These are phyloP conservation scores for Phylloscopus trochilus DNA, from an alignment of 2,113 vertebrate genomes.

Conservation along the genomic window DNA sequence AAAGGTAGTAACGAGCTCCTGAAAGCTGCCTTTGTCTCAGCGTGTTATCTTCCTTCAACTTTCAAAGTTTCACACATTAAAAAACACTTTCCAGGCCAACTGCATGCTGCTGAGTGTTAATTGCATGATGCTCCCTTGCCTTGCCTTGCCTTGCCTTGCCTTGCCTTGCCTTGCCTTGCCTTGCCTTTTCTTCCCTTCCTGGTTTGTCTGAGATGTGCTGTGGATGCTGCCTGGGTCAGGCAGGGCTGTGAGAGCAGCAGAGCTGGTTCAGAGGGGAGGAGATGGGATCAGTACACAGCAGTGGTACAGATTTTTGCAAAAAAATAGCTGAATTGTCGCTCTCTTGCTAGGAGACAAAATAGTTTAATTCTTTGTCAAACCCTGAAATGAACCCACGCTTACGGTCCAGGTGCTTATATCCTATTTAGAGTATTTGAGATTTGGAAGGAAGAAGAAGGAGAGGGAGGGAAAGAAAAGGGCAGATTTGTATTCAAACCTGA, in stretches of 20 bases:
- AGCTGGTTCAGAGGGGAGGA: not conserved
- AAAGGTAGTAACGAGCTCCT: not conserved
- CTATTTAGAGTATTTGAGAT: not conserved
- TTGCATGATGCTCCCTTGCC: not conserved
- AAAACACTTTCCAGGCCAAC: not conserved
- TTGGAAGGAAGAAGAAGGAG: not conserved
- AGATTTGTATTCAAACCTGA: not conserved
- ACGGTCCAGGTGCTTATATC: fast-evolving
- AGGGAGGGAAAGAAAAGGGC: not conserved
- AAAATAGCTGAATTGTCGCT: not conserved
- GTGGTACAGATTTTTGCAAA: not conserved
- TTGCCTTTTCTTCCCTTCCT: not conserved
- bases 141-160: not conserved
- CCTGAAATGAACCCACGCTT: not conserved
- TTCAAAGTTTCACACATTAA: not conserved
- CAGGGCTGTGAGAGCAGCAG: not conserved
- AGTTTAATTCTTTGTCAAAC: not conserved
- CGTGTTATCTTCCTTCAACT: not conserved
- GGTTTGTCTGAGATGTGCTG: fast-evolving
- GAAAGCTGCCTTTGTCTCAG: not conserved
- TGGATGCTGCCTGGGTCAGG: not conserved
- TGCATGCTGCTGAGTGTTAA: not conserved
- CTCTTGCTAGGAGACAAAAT: not conserved
- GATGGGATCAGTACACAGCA: not conserved
- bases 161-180: not conserved